phyloP scores from a whole-genome alignment of 2,113 vertebrate species.

The Ascaphus truei region DNA sequence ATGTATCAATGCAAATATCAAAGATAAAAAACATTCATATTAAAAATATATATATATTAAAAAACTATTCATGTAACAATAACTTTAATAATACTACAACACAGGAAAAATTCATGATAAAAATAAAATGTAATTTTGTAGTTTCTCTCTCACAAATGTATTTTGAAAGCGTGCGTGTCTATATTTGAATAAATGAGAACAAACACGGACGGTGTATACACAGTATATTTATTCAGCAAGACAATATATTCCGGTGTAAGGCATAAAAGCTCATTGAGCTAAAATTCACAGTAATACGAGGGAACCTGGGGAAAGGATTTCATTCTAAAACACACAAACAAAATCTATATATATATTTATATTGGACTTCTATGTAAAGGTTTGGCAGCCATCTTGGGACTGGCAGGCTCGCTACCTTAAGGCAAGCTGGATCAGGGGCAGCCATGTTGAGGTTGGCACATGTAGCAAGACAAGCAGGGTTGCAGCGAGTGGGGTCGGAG shows the following conservation, averaged over 20 bases:
- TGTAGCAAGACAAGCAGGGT: not conserved
- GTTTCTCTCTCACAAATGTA: too few species aligned
- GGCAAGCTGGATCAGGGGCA: not conserved
- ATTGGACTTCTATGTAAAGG: not conserved
- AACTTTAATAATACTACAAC: too few species aligned
- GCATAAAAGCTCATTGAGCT: conserved; percentile 14
- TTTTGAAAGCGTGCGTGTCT: too few species aligned
- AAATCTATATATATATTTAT: not conserved
- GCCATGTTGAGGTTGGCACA: not conserved
- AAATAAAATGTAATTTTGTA: too few species aligned
- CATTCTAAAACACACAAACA: not conserved
- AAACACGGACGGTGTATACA: not conserved
- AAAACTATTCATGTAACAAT: too few species aligned
- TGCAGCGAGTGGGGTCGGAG: not conserved
- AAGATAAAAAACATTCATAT: too few species aligned
- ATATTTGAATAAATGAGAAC: too few species aligned
- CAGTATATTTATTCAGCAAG: not conserved
- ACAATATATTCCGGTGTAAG: not conserved
- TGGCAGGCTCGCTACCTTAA: not conserved
- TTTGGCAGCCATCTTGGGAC: not conserved
- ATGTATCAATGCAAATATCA: too few species aligned
- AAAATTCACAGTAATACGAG: conserved; percentile 6
- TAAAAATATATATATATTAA: too few species aligned
- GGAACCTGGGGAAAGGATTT: not conserved
- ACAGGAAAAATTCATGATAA: too few species aligned